Percentiles rank a stretch among this genome's conserved stretches.
These are phyloP conservation scores for Poeciliopsis occidentalis DNA, from an alignment of 2,113 vertebrate genomes.

Conservation along the genomic window DNA sequence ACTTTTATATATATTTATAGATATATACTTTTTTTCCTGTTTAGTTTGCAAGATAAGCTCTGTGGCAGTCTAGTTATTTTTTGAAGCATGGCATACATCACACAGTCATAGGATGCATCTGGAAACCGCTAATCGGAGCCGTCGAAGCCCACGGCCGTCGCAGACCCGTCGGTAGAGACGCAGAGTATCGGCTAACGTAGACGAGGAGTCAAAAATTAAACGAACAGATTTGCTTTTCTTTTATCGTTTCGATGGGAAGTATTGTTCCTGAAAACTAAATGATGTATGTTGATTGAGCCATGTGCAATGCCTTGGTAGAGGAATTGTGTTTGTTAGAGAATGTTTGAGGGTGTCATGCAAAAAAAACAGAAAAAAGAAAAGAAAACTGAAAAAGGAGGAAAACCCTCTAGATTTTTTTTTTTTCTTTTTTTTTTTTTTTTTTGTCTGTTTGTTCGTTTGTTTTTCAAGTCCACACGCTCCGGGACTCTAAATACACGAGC, in stretches of 20 bases:
- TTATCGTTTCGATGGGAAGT: conserved; percentile 83
- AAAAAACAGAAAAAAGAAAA: conserved; percentile 1
- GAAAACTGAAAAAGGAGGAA: conserved; percentile 56
- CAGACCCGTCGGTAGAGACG: conserved; percentile 52
- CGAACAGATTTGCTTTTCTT: conserved; percentile 71
- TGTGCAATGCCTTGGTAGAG: conserved; percentile 90
- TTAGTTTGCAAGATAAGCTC: conserved; percentile 82
- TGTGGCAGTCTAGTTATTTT: conserved; percentile 89
- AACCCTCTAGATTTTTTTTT: conserved; percentile 77
- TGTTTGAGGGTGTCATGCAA: conserved; percentile 81
- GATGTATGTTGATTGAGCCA: conserved; percentile 88
- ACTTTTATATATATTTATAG: conserved; percentile 87
- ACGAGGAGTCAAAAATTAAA: conserved; percentile 54
- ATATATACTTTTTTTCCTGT: conserved; percentile 71
- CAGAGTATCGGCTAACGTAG: conserved; percentile 56
- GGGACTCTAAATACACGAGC: conserved; percentile 86
- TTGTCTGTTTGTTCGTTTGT: conserved; percentile 75
- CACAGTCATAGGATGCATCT: conserved; percentile 75
- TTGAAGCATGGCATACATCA: conserved; percentile 80
- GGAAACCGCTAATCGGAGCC: conserved; percentile 58
- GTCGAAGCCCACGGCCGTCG: conserved; percentile 56
- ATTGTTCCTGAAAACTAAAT: conserved; percentile 82
- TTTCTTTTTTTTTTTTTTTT: conserved; percentile 68
- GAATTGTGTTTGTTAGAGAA: conserved; percentile 86
- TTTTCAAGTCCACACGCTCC: conserved; percentile 81